Base-by-base conservation (phyloP, 2,888 invertebrate species). In the Troides aeacus region DNA sequence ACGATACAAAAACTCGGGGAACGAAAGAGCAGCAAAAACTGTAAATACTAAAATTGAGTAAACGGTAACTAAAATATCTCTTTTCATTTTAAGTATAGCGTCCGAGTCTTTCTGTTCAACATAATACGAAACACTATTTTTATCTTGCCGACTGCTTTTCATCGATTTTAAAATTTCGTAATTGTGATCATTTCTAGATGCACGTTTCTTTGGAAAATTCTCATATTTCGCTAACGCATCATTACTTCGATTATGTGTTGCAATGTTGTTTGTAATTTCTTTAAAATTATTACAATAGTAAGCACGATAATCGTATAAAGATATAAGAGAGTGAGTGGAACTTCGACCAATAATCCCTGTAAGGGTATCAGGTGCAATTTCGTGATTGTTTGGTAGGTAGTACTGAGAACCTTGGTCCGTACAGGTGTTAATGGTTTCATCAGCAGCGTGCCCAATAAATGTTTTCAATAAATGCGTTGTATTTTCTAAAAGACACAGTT, bases 21-120 rank as follows among this genome's bases (percentile, higher is more conserved):
- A 84, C 1, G 91, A 88, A 67, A 92, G 78, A 24, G 91, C 91
- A 64, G 89, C 89, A 73, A 92, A 92, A 1, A 92, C 85, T 64
- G 89, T 90, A 24, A 92, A 78, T 39, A 90, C 89, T 67, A 92
- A 79, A 75, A 92, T 81, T 6, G 91, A 91, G 78, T 92, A 92
- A 63, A 92, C 76, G 4, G 90, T 89, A 21, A 92, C 88, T 70
- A 92, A 77, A 73, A 92, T 79, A 76, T 91, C 89, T 73, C 89
- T 82, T 76, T 92, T 92, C 71, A 90, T 81, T 79, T 84, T 89
- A 66, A 90, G 72, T 56, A 82, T 66, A 2, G 84, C 79, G 72
- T 90, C 88, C 68, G 79, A 80, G 36, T 82, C 64, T 64, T 71
- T 71, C 10, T 65, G 50, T 15, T 61, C n/a, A 0, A 62, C 46